A percentile compares a stretch with the other conserved stretches of the same genome.
Evolutionary conservation across 1,140 invertebrate species (phyloP).

Genomic region (Leucophenga varia): DNA sequence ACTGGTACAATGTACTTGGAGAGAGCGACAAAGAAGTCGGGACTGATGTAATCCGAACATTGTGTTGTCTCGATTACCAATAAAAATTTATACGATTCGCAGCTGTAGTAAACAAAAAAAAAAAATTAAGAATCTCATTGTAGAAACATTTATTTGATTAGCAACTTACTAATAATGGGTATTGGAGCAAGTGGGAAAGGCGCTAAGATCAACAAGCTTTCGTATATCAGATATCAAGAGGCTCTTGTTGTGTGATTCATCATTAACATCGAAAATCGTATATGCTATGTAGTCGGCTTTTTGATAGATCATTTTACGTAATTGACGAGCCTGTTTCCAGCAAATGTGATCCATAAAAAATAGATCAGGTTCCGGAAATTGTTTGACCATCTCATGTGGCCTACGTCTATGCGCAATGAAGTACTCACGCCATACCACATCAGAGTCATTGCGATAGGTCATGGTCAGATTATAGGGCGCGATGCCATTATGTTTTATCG

Average conservation of each 20-base stretch:
- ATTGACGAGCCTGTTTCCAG: no score
- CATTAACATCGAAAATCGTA: conserved; percentile 23
- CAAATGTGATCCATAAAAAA: conserved; percentile 5
- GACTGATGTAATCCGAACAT: conserved; percentile 28
- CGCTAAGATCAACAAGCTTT: conserved; percentile 13
- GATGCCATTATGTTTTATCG: not conserved
- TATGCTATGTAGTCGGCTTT: conserved; percentile 18
- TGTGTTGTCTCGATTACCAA: conserved; percentile 26
- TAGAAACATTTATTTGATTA: not conserved
- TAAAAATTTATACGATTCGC: conserved; percentile 28
- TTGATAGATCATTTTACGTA: no score
- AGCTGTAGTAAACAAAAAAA: conserved; percentile 16
- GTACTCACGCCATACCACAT: conserved; percentile 25
- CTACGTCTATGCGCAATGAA: no score
- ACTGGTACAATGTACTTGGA: conserved; percentile 25
- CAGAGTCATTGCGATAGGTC: conserved; percentile 33
- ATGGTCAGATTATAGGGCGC: conserved; percentile 26
- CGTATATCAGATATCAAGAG: conserved; percentile 22
- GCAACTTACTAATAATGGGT: conserved; percentile 6
- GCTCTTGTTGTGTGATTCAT: conserved; percentile 11
- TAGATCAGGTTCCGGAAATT: no score
- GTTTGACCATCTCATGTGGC: no score
- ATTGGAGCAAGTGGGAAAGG: conserved; percentile 7
- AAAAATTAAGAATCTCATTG: not conserved
- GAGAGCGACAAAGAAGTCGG: conserved; percentile 23